Evolutionary conservation across 2,113 vertebrate genomes (phyloP).

Genomic region (Setophaga kirtlandii): DNA sequence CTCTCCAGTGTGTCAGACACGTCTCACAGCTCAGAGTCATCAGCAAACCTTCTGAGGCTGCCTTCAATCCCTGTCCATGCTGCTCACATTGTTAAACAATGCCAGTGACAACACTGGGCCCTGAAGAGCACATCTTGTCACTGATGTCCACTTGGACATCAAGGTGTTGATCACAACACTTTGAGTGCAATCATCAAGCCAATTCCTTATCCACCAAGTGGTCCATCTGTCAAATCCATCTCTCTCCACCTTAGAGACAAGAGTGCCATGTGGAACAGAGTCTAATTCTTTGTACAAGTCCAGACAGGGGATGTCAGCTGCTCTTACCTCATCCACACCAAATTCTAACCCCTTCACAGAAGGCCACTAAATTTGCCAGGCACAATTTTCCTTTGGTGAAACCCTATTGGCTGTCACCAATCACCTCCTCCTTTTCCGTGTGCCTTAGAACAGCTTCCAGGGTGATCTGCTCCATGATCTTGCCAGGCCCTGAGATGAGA

Average conservation of each 20-base stretch:
- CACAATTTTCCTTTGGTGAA: neutral
- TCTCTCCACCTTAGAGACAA: neutral
- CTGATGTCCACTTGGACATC: neutral
- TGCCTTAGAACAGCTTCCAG: neutral
- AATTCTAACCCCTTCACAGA: neutral
- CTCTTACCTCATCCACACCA: neutral
- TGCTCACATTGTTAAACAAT: neutral
- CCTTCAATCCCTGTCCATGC: neutral
- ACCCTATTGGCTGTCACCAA: neutral
- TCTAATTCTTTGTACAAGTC: neutral
- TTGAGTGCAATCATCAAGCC: neutral
- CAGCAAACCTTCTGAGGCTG: neutral
- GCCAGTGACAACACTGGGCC: neutral
- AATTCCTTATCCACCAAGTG: neutral
- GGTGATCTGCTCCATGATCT: neutral
- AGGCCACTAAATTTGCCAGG: neutral
- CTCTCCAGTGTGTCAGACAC: neutral
- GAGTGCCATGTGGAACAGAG: too few species aligned
- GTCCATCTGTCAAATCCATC: neutral
- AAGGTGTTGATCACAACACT: neutral
- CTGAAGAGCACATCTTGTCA: neutral
- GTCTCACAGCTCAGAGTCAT: neutral
- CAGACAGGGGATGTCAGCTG: neutral
- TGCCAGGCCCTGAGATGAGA: neutral
- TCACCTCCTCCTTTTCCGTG: neutral